Percentiles rank a stretch among this genome's conserved stretches.
These are phyloP conservation scores for Chymomyza amoena DNA, from an alignment of 2,888 invertebrate species.

Conservation along the genomic window DNA sequence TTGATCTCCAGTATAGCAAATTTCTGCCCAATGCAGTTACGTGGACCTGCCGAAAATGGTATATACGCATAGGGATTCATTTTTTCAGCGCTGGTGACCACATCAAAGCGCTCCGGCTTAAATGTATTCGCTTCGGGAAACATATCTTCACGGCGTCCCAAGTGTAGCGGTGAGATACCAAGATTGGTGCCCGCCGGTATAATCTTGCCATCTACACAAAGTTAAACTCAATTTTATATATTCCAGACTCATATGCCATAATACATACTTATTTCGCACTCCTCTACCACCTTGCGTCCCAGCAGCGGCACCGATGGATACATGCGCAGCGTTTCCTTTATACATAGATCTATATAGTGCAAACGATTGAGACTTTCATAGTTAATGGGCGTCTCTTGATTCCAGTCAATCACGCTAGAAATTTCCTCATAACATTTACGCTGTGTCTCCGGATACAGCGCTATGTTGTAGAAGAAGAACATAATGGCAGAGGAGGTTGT, in stretches of 20 bases:
- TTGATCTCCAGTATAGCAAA: slow-evolving; percentile 78
- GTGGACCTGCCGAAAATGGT: slow-evolving; percentile 78
- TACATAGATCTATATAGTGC: slow-evolving; percentile 76
- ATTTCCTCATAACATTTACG: slow-evolving; percentile 79
- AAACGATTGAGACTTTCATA: slow-evolving; percentile 73
- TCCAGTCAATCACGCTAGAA: slow-evolving; percentile 75
- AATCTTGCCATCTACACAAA: slow-evolving; percentile 73
- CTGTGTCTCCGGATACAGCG: slow-evolving; percentile 79
- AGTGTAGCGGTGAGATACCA: slow-evolving; percentile 71
- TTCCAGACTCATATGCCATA: too few species aligned
- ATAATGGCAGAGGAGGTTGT: slow-evolving; percentile 80
- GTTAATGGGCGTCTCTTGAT: slow-evolving; percentile 69
- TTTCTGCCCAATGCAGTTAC: slow-evolving; percentile 78
- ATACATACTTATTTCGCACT: slow-evolving; percentile 77
- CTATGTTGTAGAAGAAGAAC: slow-evolving; percentile 80
- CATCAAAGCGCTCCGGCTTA: slow-evolving; percentile 77
- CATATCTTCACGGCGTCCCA: slow-evolving; percentile 71
- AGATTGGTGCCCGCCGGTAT: slow-evolving; percentile 77
- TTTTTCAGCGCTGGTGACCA: slow-evolving; percentile 68
- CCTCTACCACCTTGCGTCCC: slow-evolving; percentile 73
- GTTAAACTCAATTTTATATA: not conserved
- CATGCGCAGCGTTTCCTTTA: slow-evolving; percentile 77
- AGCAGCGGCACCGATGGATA: slow-evolving; percentile 77
- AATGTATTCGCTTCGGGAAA: slow-evolving; percentile 74
- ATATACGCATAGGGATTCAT: slow-evolving; percentile 77